Evolutionary conservation across 2,888 invertebrate species (phyloP), one percentile per base, ranked within the genome.

Genomic region (Drosophila cognata): DNA sequence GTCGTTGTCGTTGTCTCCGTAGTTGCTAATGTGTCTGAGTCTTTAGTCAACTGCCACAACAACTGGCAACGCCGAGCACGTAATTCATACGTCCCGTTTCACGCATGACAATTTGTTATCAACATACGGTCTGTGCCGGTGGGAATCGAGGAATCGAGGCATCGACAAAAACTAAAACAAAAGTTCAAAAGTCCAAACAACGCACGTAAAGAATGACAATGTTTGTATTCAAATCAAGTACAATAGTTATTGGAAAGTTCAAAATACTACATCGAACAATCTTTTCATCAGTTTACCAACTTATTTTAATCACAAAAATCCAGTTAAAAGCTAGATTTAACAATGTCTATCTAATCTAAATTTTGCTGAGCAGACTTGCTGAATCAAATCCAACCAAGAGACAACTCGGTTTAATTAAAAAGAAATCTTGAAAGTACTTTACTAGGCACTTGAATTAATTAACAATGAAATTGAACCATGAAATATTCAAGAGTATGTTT

Each of bases 21-120:
- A 46, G 16, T 46, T 46, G 46, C 46, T 46, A 46, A 46, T 46
- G 25, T 46, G 25, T 16, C 18, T 50, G 10, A 50, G 28, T 29
- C 29, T 50, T 50, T 50, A 18, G 50, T 11, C 18, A 50, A 50
- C 16, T 18, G 50, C 28, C 13, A 7, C 46, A 46, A 21, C 46
- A 46, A 46, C 46, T 46, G 46, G 25, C 25, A 21, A 46, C 46
- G 16, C n/a, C 50, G 29, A 29, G 50, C 46, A 50, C 50, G 50
- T 29, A 50, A 29, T 29, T 50, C 25, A 18, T 10, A 50, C 18
- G 50, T 29, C 50, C 28, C 48, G 48, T 43, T 43, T 16, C 50
- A 50, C 50, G 50, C 46, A 25, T 46, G 21, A 16, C 46, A 46
- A 50, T 50, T 50, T 29, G 29, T 50, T 18, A 50, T 18, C 29